These are phyloP conservation scores for Zosterops hypoxanthus DNA, from an alignment of 2,113 vertebrate genomes.

Conservation along the genomic window DNA sequence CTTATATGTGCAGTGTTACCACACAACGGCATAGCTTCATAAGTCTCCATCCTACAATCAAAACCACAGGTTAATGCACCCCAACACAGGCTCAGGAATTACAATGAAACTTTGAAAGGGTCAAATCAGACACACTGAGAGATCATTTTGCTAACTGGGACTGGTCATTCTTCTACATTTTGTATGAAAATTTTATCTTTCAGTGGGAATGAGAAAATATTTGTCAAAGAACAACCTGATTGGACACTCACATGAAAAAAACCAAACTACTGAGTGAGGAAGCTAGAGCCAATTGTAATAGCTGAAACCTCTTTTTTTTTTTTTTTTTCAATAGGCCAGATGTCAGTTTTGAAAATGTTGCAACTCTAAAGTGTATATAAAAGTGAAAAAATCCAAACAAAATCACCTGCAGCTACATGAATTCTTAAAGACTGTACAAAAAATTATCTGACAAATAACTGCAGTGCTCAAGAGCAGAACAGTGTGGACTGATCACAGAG, in stretches of 20 bases:
- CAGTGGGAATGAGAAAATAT: background rate
- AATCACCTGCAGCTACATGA: background rate
- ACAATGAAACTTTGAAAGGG: background rate
- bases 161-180: background rate
- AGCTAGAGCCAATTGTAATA: background rate
- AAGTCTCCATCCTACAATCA: background rate
- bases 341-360: background rate
- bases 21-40: background rate
- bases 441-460: background rate
- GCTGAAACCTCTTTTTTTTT: background rate
- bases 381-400: too few species aligned
- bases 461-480: background rate
- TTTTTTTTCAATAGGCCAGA: background rate
- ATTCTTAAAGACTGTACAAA: background rate
- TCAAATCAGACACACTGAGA: fast-evolving
- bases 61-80: background rate
- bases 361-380: background rate
- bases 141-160: background rate
- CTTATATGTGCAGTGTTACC: fast-evolving
- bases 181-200: background rate
- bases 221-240: background rate
- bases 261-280: background rate
- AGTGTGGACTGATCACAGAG: background rate
- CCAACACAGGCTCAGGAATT: background rate
- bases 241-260: background rate